Evolutionary conservation across 2,888 invertebrate species (phyloP).

Genomic region (Isoperla grammatica): DNA sequence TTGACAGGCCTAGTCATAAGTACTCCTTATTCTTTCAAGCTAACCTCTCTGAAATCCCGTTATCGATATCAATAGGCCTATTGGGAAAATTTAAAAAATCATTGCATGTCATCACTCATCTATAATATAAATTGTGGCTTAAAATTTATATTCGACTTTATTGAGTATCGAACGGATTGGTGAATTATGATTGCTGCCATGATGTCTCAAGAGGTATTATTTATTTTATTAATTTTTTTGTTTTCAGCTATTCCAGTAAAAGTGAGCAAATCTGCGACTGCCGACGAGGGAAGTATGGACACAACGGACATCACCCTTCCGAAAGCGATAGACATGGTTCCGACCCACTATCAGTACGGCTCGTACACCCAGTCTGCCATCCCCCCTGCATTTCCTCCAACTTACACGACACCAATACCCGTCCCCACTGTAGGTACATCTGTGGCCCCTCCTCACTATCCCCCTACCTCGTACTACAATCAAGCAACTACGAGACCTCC

Average conservation of each 20-base stretch:
- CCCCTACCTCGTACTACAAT: constrained; percentile 18
- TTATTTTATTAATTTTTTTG: no score
- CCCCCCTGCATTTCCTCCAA: constrained; percentile 19
- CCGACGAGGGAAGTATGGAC: constrained; percentile 6
- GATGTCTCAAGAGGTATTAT: no score
- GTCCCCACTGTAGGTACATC: neutral
- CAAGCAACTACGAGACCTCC: constrained; percentile 10
- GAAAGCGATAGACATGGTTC: neutral
- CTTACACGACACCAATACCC: constrained; percentile 17
- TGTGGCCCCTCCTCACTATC: constrained; percentile 10
- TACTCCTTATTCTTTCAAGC: no score
- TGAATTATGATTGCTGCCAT: no score
- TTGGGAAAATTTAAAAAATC: no score
- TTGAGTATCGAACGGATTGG: no score
- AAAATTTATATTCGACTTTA: no score
- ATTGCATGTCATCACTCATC: no score
- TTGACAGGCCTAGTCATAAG: no score
- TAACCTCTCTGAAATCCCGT: no score
- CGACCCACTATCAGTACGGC: constrained; percentile 23
- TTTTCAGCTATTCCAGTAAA: constrained; percentile 27
- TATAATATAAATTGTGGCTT: no score
- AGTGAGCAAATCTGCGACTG: constrained; percentile 22
- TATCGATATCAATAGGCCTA: no score
- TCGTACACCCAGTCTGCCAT: constrained; percentile 5
- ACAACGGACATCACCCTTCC: constrained; percentile 2